phyloP scores from a whole-genome alignment of 2,797 vertebrate genomes.

The Microcaecilia unicolor region DNA sequence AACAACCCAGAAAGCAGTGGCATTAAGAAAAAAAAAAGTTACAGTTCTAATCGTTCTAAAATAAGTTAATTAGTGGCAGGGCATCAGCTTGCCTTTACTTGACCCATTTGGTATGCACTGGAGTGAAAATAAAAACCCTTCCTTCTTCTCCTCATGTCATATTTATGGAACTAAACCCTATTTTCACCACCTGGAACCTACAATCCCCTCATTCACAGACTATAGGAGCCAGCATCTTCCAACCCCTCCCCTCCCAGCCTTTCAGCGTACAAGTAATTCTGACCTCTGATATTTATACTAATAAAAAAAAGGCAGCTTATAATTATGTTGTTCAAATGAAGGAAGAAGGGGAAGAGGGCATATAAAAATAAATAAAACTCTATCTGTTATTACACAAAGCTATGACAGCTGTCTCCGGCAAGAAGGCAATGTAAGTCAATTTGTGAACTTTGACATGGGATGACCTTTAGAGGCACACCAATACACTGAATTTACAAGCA shows the following conservation, averaged over 20 bases:
- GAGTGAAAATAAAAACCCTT: slow-evolving; percentile 43
- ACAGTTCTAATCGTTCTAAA: slow-evolving; percentile 65
- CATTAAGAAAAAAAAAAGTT: slow-evolving; percentile 74
- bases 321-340: slow-evolving; percentile 63
- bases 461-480: slow-evolving; percentile 90
- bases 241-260: slow-evolving; percentile 7
- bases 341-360: slow-evolving; percentile 12
- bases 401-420: slow-evolving; percentile 58
- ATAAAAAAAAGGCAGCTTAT: slow-evolving; percentile 40
- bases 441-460: slow-evolving; percentile 90
- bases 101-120: slow-evolving; percentile 60
- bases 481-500: slow-evolving; percentile 67
- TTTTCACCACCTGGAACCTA: slow-evolving; percentile 28
- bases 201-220: slow-evolving; percentile 11
- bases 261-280: slow-evolving; percentile 44
- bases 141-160: slow-evolving; percentile 9
- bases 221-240: slow-evolving; percentile 8
- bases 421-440: slow-evolving; percentile 73
- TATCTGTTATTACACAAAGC: slow-evolving; percentile 65
- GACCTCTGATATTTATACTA: slow-evolving; percentile 51
- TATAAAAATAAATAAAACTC: slow-evolving; percentile 33
- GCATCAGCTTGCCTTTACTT: slow-evolving; percentile 52
- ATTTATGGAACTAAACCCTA: slow-evolving; percentile 49
- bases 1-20: slow-evolving; percentile 85
- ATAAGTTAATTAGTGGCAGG: slow-evolving; percentile 66